phyloP scores from a whole-genome alignment of 2,797 vertebrate species.

The Tachyglossus aculeatus region DNA sequence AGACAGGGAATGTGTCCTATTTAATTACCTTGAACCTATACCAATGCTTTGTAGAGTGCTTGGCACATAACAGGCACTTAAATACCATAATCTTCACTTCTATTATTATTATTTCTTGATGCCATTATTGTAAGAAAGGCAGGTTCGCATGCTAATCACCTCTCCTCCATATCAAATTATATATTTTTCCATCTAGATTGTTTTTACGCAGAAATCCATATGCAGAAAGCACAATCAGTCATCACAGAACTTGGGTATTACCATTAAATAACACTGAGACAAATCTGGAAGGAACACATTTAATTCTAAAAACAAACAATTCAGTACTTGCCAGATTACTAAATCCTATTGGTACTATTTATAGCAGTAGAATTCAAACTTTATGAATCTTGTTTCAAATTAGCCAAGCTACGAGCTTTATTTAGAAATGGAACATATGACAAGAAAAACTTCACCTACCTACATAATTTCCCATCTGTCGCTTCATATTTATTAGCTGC shows the following conservation, averaged over 20 bases:
- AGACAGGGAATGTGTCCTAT: too few relatives aligned
- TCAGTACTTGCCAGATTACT: not conserved
- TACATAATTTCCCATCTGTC: slow-evolving; percentile 68
- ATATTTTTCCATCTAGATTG: not conserved
- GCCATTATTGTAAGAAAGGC: not conserved
- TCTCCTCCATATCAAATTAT: fast-evolving
- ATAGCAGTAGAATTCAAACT: slow-evolving; percentile 37
- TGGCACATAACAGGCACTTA: not conserved
- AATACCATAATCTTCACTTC: not conserved
- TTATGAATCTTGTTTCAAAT: slow-evolving; percentile 48
- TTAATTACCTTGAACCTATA: too few relatives aligned
- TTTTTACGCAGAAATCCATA: not conserved
- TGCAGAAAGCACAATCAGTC: not conserved
- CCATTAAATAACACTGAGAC: too few relatives aligned
- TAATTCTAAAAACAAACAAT: not conserved
- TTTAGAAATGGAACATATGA: slow-evolving; percentile 61
- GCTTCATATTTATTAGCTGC: slow-evolving; percentile 54
- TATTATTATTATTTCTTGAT: not conserved
- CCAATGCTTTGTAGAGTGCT: too few relatives aligned
- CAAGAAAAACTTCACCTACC: slow-evolving; percentile 50
- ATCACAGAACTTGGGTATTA: not conserved
- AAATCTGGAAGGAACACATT: not conserved
- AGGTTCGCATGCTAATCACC: not conserved
- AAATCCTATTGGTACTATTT: slow-evolving; percentile 18
- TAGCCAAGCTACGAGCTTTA: slow-evolving; percentile 59